These are phyloP conservation scores for Rhabdomys pumilio DNA, from an alignment of 2,797 vertebrate genomes.

Conservation along the genomic window DNA sequence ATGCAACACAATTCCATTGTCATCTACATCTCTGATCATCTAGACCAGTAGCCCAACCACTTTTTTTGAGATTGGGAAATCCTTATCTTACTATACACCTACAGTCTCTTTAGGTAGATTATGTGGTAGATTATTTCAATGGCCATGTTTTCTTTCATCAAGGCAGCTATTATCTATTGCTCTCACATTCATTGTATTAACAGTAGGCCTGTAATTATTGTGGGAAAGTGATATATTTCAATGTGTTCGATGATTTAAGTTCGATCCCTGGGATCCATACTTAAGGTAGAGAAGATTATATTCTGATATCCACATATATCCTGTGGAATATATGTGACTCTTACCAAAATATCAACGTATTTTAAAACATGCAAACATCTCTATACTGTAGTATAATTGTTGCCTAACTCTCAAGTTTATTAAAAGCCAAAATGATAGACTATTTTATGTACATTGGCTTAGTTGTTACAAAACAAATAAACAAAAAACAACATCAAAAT, in stretches of 20 bases:
- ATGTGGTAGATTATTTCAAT: not conserved
- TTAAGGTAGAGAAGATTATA: not conserved
- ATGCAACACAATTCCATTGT: not conserved
- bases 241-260: not conserved
- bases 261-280: not conserved
- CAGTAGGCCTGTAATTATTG: too few relatives aligned
- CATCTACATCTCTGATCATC: not conserved
- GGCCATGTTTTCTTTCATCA: not conserved
- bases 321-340: not conserved
- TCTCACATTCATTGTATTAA: not conserved
- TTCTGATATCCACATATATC: not conserved
- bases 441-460: not conserved
- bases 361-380: not conserved
- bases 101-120: not conserved
- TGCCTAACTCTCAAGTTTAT: not conserved
- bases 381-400: not conserved
- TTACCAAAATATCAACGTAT: not conserved
- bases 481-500: not conserved
- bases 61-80: not conserved
- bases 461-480: not conserved
- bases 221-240: not conserved
- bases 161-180: not conserved
- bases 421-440: not conserved
- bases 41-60: not conserved
- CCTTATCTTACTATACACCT: not conserved